These are phyloP conservation scores for Clarias laeviceps DNA, from an alignment of 2,797 vertebrate genomes.

Conservation along the genomic window DNA sequence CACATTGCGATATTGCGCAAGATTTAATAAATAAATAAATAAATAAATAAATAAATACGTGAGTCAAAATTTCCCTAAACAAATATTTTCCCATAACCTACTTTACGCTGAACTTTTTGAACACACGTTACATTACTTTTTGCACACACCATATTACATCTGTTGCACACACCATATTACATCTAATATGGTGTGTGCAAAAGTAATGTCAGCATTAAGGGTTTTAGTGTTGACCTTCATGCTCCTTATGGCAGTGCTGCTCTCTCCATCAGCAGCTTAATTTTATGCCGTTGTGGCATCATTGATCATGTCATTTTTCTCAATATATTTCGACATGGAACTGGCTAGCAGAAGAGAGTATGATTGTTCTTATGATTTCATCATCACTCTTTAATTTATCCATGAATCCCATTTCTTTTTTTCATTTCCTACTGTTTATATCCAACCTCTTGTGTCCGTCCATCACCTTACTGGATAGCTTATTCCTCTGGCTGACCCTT, in stretches of 20 bases:
- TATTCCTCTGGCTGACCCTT: background rate
- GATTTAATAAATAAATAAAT: no score
- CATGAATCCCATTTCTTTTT: background rate
- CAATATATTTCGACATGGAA: background rate
- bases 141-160: slow-evolving; percentile 4
- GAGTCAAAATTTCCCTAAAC: no score
- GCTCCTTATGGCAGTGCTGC: background rate
- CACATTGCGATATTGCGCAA: no score
- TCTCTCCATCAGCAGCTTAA: slow-evolving; percentile 3
- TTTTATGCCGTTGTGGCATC: background rate
- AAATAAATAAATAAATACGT: no score
- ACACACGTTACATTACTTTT: background rate
- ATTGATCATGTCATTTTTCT: background rate
- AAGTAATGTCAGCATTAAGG: slow-evolving; percentile 14
- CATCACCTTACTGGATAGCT: background rate
- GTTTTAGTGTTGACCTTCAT: slow-evolving; percentile 4
- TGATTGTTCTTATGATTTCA: background rate
- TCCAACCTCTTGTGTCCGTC: background rate
- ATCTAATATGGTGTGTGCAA: background rate
- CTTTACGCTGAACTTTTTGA: no score
- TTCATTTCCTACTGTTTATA: background rate
- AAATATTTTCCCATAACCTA: no score
- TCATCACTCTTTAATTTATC: background rate
- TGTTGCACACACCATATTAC: slow-evolving; percentile 8
- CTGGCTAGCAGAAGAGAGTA: background rate